Base-by-base conservation (phyloP, 2,797 vertebrate species). In the Tolypeutes matacus region DNA sequence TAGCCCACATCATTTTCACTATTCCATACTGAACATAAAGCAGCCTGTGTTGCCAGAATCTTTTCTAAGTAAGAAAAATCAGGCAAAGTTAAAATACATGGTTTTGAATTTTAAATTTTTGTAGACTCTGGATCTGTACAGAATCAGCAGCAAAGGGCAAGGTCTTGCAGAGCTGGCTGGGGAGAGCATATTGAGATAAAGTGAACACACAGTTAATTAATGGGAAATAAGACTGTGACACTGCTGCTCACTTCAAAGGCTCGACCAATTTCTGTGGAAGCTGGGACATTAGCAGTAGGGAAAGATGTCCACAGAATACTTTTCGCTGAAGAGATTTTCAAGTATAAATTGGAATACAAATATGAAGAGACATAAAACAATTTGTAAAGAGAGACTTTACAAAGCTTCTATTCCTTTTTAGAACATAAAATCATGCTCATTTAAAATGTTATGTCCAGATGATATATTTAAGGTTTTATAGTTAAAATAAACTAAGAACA, bases 61-160 rank as follows among this genome's bases (percentile, higher is more conserved):
- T 77, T 89, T 80, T 18, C 17, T 20, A 86, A 73, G 49, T 64
- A 89, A 84, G 18, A 88, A 83, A 77, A 85, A 78, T 0, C 10
- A 46, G 12, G 8, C 34, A 39, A 77, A 77, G 34, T 64, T 49
- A 86, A 87, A 73, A 77, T 21, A 15, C 21, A 89, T 87, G 7
- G 36, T 6, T 81, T 84, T 91, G 23, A 89, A 62, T 86, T 94
- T 95, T 83, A 70, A 80, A 89, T 91, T 91, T 76, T 25, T 12
- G 6, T 53, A 21, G 20, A 91, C 14, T 64, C 51, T 70, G 14
- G 27, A n/a, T 94, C 60, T 51, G 27, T 62, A 21, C 34, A 69
- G 39, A 88, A 21, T 36, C 53, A 76, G 20, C n/a, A n/a, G 34
- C 46, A 72, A 27, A 92, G 58, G 25, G 72, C 36, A 91, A 39